These are phyloP conservation scores for Aplodontia rufa DNA, from an alignment of 2,113 vertebrate genomes.

Conservation along the genomic window DNA sequence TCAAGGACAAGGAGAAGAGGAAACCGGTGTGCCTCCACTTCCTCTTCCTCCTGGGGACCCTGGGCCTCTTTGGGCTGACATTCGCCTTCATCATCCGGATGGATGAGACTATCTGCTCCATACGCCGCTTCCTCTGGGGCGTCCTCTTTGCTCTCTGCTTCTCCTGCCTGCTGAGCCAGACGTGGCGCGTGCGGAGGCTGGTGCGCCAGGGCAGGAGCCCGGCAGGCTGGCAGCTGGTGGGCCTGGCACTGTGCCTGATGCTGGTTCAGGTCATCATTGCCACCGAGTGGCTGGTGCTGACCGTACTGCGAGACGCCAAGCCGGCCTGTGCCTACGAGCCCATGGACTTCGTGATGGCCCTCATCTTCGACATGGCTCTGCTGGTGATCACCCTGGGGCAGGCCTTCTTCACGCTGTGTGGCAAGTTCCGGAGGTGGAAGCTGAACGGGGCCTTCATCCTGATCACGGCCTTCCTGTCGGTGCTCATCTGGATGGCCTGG, in stretches of 20 bases:
- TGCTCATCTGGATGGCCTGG: constrained; percentile 96
- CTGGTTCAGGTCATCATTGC: constrained; percentile 96
- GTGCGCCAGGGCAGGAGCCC: constrained; percentile 92
- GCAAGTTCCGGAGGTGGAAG: constrained; percentile 95
- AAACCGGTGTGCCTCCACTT: constrained; percentile 92
- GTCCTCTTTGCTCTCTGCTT: constrained; percentile 95
- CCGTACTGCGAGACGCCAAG: constrained; percentile 90
- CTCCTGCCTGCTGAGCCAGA: constrained; percentile 94
- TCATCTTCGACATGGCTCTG: constrained; percentile 93
- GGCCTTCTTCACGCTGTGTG: constrained; percentile 91
- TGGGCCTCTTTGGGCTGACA: constrained; percentile 94
- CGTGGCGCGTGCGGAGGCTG: constrained; percentile 90
- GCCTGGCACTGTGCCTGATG: constrained; percentile 90
- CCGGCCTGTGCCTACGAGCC: constrained; percentile 93
- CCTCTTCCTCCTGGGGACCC: constrained; percentile 92
- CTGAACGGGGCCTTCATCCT: constrained; percentile 92
- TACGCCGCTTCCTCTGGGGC: constrained; percentile 94
- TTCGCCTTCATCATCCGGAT: constrained; percentile 96
- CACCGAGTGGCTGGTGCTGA: constrained; percentile 94
- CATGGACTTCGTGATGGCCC: constrained; percentile 94
- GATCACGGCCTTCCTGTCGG: constrained; percentile 89
- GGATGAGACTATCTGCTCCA: constrained; percentile 91
- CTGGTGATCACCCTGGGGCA: constrained; percentile 88
- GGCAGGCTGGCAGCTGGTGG: constrained; percentile 90
- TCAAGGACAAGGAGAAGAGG: constrained; percentile 94